These are phyloP conservation scores for Promerops cafer DNA, from an alignment of 2,113 vertebrate genomes.

Conservation along the genomic window DNA sequence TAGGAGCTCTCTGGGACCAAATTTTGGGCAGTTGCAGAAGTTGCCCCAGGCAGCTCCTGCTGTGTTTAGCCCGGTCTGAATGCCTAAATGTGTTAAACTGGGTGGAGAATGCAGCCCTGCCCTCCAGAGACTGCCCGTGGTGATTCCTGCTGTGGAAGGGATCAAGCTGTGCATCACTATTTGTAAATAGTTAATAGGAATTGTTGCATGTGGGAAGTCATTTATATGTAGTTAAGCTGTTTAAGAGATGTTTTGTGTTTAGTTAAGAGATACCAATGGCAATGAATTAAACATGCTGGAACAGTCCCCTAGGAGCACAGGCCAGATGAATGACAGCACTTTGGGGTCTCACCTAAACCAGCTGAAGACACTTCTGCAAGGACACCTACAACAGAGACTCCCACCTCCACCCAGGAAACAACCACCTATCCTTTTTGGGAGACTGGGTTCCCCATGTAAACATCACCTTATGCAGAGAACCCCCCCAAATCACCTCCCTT, in stretches of 20 bases:
- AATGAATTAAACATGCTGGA: background rate
- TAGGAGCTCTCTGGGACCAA: background rate
- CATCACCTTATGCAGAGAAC: background rate
- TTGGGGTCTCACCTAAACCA: background rate
- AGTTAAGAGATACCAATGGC: background rate
- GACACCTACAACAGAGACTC: background rate
- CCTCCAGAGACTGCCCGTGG: background rate
- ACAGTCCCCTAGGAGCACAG: rapidly evolving
- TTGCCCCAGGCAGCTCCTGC: background rate
- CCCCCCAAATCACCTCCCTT: too few relatives aligned
- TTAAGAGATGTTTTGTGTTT: background rate
- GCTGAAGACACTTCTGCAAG: background rate
- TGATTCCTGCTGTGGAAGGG: background rate
- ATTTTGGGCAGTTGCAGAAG: background rate
- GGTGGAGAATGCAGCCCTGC: background rate
- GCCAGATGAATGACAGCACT: background rate
- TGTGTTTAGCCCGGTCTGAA: background rate
- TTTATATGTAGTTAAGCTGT: background rate
- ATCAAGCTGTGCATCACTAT: background rate
- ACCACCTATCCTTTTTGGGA: background rate
- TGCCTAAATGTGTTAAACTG: background rate
- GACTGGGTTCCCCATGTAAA: background rate
- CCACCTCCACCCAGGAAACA: background rate
- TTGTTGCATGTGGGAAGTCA: background rate
- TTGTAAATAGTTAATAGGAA: background rate